These are phyloP conservation scores for Neolamprologus devosi DNA, from an alignment of 2,113 vertebrate species.

Conservation along the genomic window DNA sequence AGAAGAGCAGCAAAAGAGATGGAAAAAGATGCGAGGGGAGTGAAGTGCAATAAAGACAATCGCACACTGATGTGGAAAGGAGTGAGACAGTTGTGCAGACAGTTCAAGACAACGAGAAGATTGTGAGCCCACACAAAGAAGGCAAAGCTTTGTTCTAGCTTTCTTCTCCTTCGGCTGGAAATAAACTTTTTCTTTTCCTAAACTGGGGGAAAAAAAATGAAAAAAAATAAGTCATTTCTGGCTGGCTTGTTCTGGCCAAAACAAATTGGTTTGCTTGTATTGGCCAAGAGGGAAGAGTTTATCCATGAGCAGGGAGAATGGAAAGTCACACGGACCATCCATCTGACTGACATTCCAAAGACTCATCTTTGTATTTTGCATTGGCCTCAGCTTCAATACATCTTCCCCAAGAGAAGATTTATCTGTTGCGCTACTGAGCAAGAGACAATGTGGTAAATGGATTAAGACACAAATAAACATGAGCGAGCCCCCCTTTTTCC, in stretches of 20 bases:
- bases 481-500: neutral
- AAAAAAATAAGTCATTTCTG: neutral
- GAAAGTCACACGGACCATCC: neutral
- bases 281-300: neutral
- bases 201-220: neutral
- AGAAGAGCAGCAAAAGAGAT: neutral
- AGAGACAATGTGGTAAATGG: constrained; percentile 15
- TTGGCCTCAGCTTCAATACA: neutral
- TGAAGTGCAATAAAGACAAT: neutral
- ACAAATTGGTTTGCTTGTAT: constrained; percentile 18
- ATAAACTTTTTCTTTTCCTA: neutral
- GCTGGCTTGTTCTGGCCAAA: neutral
- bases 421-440: neutral
- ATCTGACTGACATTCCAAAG: constrained; percentile 30
- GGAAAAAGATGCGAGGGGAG: neutral
- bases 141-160: neutral
- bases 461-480: constrained; percentile 9
- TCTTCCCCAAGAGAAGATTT: neutral
- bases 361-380: neutral
- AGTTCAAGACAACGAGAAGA: neutral
- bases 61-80: neutral
- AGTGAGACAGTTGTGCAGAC: neutral
- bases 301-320: neutral
- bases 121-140: neutral
- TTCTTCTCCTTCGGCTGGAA: neutral